These are phyloP conservation scores for Pseudeuparius sepicola DNA, from an alignment of 2,888 invertebrate genomes.

Conservation along the genomic window DNA sequence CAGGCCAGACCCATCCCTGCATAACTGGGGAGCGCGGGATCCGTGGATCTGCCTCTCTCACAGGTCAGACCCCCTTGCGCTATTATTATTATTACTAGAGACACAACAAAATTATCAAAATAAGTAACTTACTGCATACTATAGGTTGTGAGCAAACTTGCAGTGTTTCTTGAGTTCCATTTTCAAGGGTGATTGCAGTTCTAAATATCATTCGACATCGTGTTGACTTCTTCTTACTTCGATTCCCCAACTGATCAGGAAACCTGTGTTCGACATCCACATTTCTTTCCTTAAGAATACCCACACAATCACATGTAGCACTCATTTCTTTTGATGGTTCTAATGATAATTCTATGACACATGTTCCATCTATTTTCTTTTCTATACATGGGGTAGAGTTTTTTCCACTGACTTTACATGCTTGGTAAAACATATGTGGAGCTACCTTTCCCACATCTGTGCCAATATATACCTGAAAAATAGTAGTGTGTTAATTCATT, in stretches of 20 bases:
- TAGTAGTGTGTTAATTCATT: background rate
- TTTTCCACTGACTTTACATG: slow-evolving; percentile 92
- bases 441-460: slow-evolving; percentile 83
- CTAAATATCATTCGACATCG: slow-evolving; percentile 92
- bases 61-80: too few species aligned
- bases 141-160: slow-evolving; percentile 87
- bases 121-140: slow-evolving; percentile 89
- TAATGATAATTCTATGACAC: slow-evolving; percentile 85
- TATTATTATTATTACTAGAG: too few species aligned
- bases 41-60: too few species aligned
- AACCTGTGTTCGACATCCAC: slow-evolving; percentile 91
- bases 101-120: too few species aligned
- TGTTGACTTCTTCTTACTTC: slow-evolving; percentile 90
- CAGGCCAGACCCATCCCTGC: too few species aligned
- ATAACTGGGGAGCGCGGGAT: too few species aligned
- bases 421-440: slow-evolving; percentile 97
- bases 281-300: slow-evolving; percentile 91
- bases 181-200: slow-evolving; percentile 66
- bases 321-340: slow-evolving; percentile 86
- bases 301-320: slow-evolving; percentile 93
- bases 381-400: slow-evolving; percentile 90
- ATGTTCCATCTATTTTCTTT: slow-evolving; percentile 87
- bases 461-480: slow-evolving; percentile 69
- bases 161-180: slow-evolving; percentile 70
- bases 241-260: slow-evolving; percentile 66